Evolutionary conservation across 2,113 vertebrate genomes (phyloP), one percentile per base, ranked within the genome.

Genomic region (Ageneiosus marmoratus): DNA sequence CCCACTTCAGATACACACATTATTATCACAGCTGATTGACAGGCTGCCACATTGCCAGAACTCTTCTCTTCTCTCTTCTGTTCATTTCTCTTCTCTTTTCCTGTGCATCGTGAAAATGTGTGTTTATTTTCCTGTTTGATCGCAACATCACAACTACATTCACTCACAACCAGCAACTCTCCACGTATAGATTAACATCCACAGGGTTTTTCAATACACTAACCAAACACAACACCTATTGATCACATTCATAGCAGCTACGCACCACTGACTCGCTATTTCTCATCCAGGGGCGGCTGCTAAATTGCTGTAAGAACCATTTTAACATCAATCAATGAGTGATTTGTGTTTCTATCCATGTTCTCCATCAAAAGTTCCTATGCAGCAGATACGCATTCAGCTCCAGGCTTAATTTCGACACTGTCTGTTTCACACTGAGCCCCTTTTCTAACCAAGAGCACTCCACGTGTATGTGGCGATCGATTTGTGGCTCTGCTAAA

Each of bases 401-500:
- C 85, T 73, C 46, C 46, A 37, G 84, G 53, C 79, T 5, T 78
- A 83, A 79, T 70, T 74, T 44, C 69, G 18, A 29, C 70, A 37
- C 55, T 29, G 58, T 58, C 60, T 48, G 34, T 65, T 73, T 84
- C 77, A 77, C 70, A 74, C 58, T 67, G 82, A 84, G 88, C 79
- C 78, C 73, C 80, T 60, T 65, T 32, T 79, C 8, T 50, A n/a
- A 79, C 60, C 55, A n/a, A 62, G 76, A 44, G 34, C 34, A 18
- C 37, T 60, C 5, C 55, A 46, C 56, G 79, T 56, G 80, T 78
- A 87, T 74, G 83, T 77, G 83, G 50, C 18, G 83, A 88, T 88
- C 85, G 86, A 89, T 89, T 77, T 76, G 78, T 81, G 65, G 81
- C 73, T 79, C 80, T 85, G 86, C 60, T 85, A 80, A 89, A 86